Base-by-base conservation (phyloP, 2,113 vertebrate genomes). In the Psettodes erumei region DNA sequence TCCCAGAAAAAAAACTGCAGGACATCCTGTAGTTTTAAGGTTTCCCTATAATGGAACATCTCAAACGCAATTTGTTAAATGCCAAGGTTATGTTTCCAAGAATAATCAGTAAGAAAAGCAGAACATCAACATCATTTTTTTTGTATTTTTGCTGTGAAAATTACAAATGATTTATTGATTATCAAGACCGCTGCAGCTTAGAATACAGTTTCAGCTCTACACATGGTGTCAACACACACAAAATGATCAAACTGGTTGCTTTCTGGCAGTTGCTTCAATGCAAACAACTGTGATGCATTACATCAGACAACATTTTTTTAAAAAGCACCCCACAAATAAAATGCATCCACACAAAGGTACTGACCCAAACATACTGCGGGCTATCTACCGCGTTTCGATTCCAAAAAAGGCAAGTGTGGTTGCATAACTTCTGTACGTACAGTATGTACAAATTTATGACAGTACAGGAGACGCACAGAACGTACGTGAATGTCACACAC, bases 371-470 rank as follows among this genome's bases (percentile, higher is more conserved):
- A 58, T 35, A 72, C n/a, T 80, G 51, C 69, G 35, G 62, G 6
- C 19, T 55, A 30, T 87, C 78, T 81, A 73, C 56, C 80, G 7
- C 33, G 6, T 55, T 60, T 45, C 32, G 12, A 67, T 62, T 37
- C 10, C 27, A 56, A 71, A 70, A 77, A 71, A 58, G 38, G 71
- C 37, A 71, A 30, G 28, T 64, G 28, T 23, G 10, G 38, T 50
- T 51, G 33, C n/a, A 38, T 5, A 38, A 66, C 23, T 35, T 21
- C 67, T 72, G 45, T 73, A 66, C 51, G 75, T 15, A 32, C n/a
- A n/a, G n/a, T 71, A 59, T 60, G 28, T 75, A 71, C 73, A 85
- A 45, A 75, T 27, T 32, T 5, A 71, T 64, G 32, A 71, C 1
- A 1, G 30, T 50, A 58, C 56, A 50, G 27, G 30, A 70, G 13